Conservation (phyloP, 2,113 vertebrate genomes). For the Dromiciops gliroides region DNA sequence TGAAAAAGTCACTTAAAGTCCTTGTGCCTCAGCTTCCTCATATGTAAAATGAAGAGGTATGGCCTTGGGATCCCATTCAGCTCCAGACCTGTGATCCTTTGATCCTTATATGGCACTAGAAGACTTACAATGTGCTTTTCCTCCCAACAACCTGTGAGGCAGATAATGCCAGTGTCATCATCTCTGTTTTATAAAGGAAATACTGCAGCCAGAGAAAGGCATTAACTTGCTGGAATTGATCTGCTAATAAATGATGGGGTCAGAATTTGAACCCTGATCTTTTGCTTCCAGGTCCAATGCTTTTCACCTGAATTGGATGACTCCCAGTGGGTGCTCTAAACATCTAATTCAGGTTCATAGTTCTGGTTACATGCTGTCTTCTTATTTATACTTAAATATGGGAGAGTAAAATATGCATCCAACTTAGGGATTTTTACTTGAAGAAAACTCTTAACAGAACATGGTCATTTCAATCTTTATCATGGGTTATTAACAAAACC, state of each 20-base stretch:
- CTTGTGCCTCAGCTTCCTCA: not conserved
- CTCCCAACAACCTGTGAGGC: not conserved
- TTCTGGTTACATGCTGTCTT: not conserved
- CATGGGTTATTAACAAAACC: constrained; percentile 29
- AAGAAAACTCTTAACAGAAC: not conserved
- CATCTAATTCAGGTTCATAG: not conserved
- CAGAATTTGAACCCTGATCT: not conserved
- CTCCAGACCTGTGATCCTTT: not conserved
- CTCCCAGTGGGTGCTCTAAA: not conserved
- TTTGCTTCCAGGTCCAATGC: not conserved
- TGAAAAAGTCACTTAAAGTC: not conserved
- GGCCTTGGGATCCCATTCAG: too few species aligned
- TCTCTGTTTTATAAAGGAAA: not conserved
- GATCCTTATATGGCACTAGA: not conserved
- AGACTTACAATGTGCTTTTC: not conserved
- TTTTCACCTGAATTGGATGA: not conserved
- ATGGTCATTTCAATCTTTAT: constrained; percentile 17
- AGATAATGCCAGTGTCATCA: not conserved
- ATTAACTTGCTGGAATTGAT: not conserved
- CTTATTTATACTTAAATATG: constrained; percentile 32
- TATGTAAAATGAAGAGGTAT: too few species aligned
- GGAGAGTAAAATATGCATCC: not conserved
- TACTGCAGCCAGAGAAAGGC: not conserved
- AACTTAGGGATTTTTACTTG: constrained; percentile 31
- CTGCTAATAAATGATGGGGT: not conserved